Conservation (phyloP, 2,888 invertebrate species). For the Drosophila macrospina region DNA sequence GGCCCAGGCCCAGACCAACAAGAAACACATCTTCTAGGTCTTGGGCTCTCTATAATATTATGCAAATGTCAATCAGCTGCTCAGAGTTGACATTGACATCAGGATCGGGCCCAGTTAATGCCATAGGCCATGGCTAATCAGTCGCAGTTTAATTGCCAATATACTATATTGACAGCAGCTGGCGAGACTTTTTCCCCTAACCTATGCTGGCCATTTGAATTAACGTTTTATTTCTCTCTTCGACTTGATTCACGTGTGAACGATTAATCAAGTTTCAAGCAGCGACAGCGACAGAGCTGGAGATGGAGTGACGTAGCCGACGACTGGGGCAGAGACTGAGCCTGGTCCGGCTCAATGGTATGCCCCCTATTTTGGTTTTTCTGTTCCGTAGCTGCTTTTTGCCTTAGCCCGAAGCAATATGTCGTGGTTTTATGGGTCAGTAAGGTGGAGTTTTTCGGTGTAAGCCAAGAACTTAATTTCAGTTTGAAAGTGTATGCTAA, state of each 20-base stretch:
- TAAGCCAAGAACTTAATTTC: slow-evolving; percentile 41
- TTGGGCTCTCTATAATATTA: slow-evolving; percentile 44
- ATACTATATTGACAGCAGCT: slow-evolving; percentile 54
- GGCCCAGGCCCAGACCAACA: not conserved
- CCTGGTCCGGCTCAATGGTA: slow-evolving; percentile 28
- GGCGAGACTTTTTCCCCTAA: slow-evolving; percentile 41
- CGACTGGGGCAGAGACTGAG: slow-evolving; percentile 22
- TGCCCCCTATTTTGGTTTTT: slow-evolving; percentile 33
- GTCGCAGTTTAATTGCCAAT: slow-evolving; percentile 68
- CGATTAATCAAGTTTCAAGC: slow-evolving; percentile 73
- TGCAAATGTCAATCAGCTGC: slow-evolving; percentile 72
- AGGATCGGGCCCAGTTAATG: slow-evolving; percentile 49
- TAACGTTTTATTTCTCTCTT: slow-evolving; percentile 45
- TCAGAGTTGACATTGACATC: slow-evolving; percentile 66
- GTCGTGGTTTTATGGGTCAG: slow-evolving; percentile 70
- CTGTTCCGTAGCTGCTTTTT: slow-evolving; percentile 36
- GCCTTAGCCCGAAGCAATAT: slow-evolving; percentile 51
- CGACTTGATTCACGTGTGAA: slow-evolving; percentile 74
- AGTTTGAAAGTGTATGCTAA: slow-evolving; percentile 67
- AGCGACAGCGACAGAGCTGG: slow-evolving; percentile 29
- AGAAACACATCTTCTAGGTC: slow-evolving; percentile 31
- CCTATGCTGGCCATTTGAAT: slow-evolving; percentile 60
- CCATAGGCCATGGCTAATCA: slow-evolving; percentile 49
- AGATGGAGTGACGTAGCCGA: not conserved
- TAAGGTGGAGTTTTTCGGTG: slow-evolving; percentile 67